Base-by-base conservation (phyloP, 2,888 invertebrate genomes). In the Drosophila putrida region DNA sequence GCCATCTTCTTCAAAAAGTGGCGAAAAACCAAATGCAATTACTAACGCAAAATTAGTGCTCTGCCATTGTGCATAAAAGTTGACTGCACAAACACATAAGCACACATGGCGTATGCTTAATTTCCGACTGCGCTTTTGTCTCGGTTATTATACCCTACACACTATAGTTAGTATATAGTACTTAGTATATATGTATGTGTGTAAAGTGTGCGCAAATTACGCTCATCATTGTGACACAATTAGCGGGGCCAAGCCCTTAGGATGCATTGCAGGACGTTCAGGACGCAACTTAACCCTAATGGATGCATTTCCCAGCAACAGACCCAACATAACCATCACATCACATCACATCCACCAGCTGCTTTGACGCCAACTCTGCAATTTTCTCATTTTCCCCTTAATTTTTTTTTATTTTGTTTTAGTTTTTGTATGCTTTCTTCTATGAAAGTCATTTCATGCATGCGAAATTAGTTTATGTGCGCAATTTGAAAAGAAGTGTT, bases 171-270 rank as follows among this genome's bases (percentile, higher is more conserved):
- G 50, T 13, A 38, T 33, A 25, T 27, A n/a, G n/a, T n/a, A 15
- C 54, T 55, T 27, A 35, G 33, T 57, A 11, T 44, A 25, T 47
- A 25, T 61, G 44, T 63, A 15, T 47, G n/a, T 44, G 28, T 47
- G 43, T 51, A 36, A 49, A 55, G 71, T 64, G 83, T 69, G 69
- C 63, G 80, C 59, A 86, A 83, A 88, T 83, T 85, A 78, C 88
- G 89, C 89, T 88, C 83, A 88, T 84, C 83, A 88, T 86, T 88
- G 83, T 88, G 83, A 84, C 83, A 84, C 83, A 84, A 84, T 84
- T 84, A 84, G 80, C 71, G 68, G 53, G 58, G 65, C 49, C 57
- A 25, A 54, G 58, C 72, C 38, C 62, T 36, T 27, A 55, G 39
- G 54, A 59, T 61, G 65, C 44, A 44, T 41, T 41, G 51, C 47